These are phyloP conservation scores for Montipora foliosa DNA, from an alignment of 64 coral and sea anemone genomes.

Conservation along the genomic window DNA sequence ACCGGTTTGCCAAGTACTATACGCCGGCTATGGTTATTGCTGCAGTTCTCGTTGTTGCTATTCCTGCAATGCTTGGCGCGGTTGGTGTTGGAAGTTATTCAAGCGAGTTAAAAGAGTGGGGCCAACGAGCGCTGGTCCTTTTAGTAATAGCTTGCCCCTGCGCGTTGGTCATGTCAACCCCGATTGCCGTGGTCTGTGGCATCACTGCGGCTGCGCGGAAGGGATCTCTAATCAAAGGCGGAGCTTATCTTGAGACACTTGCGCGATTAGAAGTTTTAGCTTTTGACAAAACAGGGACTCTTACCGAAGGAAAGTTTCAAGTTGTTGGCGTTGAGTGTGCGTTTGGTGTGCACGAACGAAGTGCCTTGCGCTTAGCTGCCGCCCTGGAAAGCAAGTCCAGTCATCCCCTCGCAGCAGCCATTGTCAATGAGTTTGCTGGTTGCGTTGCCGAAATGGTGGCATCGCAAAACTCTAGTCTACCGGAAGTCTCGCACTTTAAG, in stretches of 20 bases:
- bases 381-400: slow-evolving; percentile 95
- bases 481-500: slow-evolving; percentile 79
- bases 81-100: slow-evolving; percentile 89
- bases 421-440: slow-evolving; percentile 92
- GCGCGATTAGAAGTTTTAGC: slow-evolving; percentile 60
- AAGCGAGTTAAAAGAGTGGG: slow-evolving; percentile 79
- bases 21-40: slow-evolving; percentile 79
- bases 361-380: slow-evolving; percentile 81
- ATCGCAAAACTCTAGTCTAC: slow-evolving; percentile 56
- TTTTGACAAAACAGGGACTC: slow-evolving; percentile 79
- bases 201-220: slow-evolving; percentile 81
- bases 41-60: slow-evolving; percentile 73
- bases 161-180: slow-evolving; percentile 86
- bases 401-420: slow-evolving; percentile 90
- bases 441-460: slow-evolving; percentile 87
- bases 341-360: slow-evolving; percentile 79
- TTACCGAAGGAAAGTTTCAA: slow-evolving; percentile 90
- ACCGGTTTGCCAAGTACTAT: slow-evolving; percentile 94
- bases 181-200: slow-evolving; percentile 78
- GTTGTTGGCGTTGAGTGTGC: slow-evolving; percentile 85
- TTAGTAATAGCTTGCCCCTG: slow-evolving; percentile 86
- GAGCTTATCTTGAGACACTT: slow-evolving; percentile 69
- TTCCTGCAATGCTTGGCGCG: slow-evolving; percentile 86
- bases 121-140: slow-evolving; percentile 80
- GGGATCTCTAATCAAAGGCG: slow-evolving; percentile 77